Conservation (phyloP, 2,797 vertebrate species). For the Myotis myotis region DNA sequence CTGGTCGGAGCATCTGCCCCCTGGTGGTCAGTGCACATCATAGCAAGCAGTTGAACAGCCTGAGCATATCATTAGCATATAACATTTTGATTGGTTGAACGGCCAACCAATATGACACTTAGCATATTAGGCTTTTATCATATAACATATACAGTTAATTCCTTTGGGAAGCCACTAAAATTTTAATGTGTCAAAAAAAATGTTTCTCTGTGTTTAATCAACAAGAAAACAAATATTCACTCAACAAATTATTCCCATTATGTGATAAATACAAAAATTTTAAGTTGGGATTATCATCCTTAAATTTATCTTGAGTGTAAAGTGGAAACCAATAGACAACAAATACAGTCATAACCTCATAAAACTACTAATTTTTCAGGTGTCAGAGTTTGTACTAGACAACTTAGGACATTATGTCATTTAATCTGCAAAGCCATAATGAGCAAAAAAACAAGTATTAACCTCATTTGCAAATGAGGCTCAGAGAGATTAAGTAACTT, state of each 20-base stretch:
- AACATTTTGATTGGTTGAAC: too few relatives aligned
- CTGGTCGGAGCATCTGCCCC: too few relatives aligned
- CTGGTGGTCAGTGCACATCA: too few relatives aligned
- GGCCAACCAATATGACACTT: too few relatives aligned
- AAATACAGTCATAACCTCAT: neutral
- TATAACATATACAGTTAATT: neutral
- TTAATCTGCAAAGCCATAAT: constrained; percentile 26
- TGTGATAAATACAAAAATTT: neutral
- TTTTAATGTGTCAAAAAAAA: neutral
- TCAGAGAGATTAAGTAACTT: neutral
- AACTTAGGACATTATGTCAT: neutral
- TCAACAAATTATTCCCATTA: neutral
- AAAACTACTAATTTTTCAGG: neutral
- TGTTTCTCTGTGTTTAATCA: neutral
- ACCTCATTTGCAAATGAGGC: neutral
- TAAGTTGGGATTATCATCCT: neutral
- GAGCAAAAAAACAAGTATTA: neutral
- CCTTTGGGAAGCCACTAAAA: constrained; percentile 5
- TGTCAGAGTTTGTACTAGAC: neutral
- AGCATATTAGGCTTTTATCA: too few relatives aligned
- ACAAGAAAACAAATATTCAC: constrained; percentile 3
- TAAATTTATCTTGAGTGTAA: constrained; percentile 5
- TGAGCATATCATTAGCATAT: too few relatives aligned
- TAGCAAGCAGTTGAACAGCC: too few relatives aligned
- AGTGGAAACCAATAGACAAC: neutral